Conservation (phyloP, 2,113 vertebrate genomes). For the Clupea harengus region DNA sequence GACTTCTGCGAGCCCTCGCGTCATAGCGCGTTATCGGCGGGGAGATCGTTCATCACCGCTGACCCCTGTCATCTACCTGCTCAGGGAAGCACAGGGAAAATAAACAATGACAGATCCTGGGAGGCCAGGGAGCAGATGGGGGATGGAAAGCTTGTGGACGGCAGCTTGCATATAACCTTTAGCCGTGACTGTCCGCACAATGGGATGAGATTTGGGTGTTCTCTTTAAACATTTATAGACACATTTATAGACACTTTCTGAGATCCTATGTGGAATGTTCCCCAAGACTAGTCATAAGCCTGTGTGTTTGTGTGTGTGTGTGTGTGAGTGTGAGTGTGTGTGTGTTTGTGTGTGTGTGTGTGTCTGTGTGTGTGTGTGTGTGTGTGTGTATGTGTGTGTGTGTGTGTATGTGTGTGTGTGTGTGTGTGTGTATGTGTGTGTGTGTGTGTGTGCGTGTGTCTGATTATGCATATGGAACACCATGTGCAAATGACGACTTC, state of each 20-base stretch:
- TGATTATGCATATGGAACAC: background rate
- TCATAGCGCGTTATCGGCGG: background rate
- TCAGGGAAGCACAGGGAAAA: background rate
- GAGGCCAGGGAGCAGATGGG: background rate
- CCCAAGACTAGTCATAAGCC: background rate
- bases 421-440: background rate
- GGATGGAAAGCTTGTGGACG: background rate
- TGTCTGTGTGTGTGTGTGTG: background rate
- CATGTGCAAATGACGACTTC: background rate
- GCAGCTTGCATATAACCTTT: constrained; percentile 7
- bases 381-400: too few species aligned
- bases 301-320: background rate
- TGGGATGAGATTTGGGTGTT: background rate
- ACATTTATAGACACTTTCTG: background rate
- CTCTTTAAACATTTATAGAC: background rate
- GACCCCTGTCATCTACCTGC: constrained; percentile 17
- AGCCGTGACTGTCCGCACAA: background rate
- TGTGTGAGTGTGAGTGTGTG: background rate
- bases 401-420: background rate
- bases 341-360: background rate
- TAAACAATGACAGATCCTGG: constrained; percentile 6
- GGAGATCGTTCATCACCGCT: background rate
- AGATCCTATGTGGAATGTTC: background rate
- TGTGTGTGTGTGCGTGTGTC: background rate
- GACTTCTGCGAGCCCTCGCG: background rate